These are phyloP conservation scores for Drosophila stalkeri DNA, from an alignment of 2,888 invertebrate genomes.

Conservation along the genomic window DNA sequence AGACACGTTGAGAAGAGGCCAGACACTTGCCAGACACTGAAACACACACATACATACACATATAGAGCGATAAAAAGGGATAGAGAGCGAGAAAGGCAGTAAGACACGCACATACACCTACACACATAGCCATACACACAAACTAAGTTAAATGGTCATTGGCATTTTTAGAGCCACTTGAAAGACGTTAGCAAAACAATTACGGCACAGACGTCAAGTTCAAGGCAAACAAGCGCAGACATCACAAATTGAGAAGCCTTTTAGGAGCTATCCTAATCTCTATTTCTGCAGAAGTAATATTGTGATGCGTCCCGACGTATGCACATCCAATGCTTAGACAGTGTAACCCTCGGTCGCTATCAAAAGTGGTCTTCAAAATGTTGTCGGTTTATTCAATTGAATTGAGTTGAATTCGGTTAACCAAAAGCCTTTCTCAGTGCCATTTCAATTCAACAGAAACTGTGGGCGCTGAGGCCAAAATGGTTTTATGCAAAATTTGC, in stretches of 20 bases:
- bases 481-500: constrained; percentile 45
- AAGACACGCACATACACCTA: background rate
- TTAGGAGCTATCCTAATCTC: constrained; percentile 20
- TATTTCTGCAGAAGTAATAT: background rate
- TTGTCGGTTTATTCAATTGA: constrained; percentile 59
- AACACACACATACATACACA: background rate
- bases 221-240: constrained; percentile 30
- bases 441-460: constrained; percentile 63
- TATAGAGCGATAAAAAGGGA: background rate
- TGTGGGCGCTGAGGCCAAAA: constrained; percentile 34
- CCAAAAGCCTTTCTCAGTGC: constrained; percentile 57
- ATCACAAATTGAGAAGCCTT: constrained; percentile 5
- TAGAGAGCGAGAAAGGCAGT: background rate
- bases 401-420: constrained; percentile 67
- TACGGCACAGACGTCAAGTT: constrained; percentile 43
- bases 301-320: background rate
- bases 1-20: constrained; percentile 15
- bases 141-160: constrained; percentile 64
- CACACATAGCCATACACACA: constrained; percentile 4
- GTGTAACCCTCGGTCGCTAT: constrained; percentile 5
- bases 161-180: constrained; percentile 64
- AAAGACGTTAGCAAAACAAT: constrained; percentile 52
- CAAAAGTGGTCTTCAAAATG: constrained; percentile 37
- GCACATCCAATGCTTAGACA: constrained; percentile 1
- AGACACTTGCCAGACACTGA: constrained; percentile 20